phyloP scores from a whole-genome alignment of 2,797 vertebrate genomes.

The Thripadectes ignobilis region DNA sequence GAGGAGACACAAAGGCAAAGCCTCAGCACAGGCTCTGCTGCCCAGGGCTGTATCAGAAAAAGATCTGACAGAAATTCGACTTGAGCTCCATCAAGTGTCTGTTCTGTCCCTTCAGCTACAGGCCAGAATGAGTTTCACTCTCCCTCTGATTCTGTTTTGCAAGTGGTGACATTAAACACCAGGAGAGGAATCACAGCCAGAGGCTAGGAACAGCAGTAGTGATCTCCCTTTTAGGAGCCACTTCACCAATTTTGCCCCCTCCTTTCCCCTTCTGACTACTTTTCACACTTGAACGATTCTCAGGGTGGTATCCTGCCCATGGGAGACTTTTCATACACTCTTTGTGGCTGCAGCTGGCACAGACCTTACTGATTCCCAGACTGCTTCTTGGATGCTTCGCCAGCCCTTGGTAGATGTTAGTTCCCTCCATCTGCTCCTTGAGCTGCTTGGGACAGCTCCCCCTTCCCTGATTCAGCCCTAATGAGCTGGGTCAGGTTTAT shows the following conservation, averaged over 20 bases:
- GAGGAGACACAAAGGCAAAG: fast-evolving
- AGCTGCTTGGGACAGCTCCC: neutral
- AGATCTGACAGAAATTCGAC: neutral
- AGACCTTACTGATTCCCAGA: neutral
- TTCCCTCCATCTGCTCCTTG: fast-evolving
- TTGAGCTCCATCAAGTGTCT: constrained; percentile 40
- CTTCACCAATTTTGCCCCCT: neutral
- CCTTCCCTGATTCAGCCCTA: fast-evolving
- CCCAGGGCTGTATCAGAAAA: neutral
- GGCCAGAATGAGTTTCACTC: neutral
- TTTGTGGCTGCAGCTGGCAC: neutral
- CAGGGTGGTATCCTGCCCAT: fast-evolving
- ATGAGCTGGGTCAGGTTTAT: neutral
- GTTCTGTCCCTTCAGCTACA: neutral
- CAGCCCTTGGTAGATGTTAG: fast-evolving
- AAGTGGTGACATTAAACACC: neutral
- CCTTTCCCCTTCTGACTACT: neutral
- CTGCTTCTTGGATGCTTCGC: too few relatives aligned
- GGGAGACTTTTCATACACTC: neutral
- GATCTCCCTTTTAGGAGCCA: neutral
- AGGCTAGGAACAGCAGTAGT: fast-evolving
- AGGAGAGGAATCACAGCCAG: neutral
- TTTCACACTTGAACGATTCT: fast-evolving
- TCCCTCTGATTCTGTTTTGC: neutral
- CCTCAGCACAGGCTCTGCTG: neutral